A percentile compares a stretch with the other conserved stretches of the same genome.
phyloP scores from a whole-genome alignment of 2,888 invertebrate species.

The Leptopilina myrica region DNA sequence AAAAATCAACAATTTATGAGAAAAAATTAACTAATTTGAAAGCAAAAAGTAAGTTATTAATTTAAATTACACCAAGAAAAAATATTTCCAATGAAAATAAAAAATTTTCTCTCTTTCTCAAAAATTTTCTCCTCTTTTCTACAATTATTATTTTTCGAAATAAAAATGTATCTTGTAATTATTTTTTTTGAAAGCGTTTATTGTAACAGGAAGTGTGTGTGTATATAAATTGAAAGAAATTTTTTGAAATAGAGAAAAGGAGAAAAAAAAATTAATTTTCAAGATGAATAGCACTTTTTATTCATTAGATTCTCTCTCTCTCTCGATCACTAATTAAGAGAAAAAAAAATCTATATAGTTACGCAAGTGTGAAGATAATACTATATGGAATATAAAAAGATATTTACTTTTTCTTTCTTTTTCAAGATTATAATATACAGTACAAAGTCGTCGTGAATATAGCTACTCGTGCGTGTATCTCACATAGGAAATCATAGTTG shows the following conservation, averaged over 20 bases:
- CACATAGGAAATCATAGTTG: slow-evolving; percentile 16
- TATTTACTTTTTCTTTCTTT: slow-evolving; percentile 21
- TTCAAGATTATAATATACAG: slow-evolving; percentile 3
- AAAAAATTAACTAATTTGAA: no score
- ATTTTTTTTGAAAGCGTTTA: no score
- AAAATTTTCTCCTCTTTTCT: no score
- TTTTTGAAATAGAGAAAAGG: not conserved
- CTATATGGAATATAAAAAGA: not conserved
- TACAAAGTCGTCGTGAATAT: not conserved
- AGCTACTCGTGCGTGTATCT: slow-evolving; percentile 8
- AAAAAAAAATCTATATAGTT: not conserved
- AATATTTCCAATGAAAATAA: no score
- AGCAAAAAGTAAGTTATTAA: no score
- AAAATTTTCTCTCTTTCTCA: no score
- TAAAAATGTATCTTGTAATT: no score
- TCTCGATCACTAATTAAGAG: slow-evolving; percentile 9
- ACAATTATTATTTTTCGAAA: no score
- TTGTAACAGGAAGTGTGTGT: no score
- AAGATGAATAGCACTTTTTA: slow-evolving; percentile 12
- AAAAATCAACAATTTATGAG: no score
- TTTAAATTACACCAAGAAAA: no score
- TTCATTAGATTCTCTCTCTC: not conserved
- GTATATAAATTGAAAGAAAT: no score
- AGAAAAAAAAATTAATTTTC: not conserved
- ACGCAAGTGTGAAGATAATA: slow-evolving; percentile 19